phyloP scores from a whole-genome alignment of 2,888 invertebrate genomes.

The Atethmia centrago region DNA sequence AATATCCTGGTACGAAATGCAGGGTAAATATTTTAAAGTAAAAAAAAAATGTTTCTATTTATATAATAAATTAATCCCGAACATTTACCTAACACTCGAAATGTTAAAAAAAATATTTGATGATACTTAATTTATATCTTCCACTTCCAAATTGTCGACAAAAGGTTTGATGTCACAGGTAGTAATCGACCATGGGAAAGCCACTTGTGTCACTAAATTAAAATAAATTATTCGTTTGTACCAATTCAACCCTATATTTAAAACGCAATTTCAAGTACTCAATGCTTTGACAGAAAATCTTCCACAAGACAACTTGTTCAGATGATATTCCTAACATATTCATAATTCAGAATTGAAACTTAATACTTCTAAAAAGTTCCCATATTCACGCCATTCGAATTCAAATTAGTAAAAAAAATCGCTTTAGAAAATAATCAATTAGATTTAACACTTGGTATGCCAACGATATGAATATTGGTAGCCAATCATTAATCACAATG shows the following conservation, averaged over 20 bases:
- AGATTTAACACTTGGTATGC: slow-evolving; percentile 79
- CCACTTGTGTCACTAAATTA: background rate
- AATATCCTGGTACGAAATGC: background rate
- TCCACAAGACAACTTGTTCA: slow-evolving; percentile 22
- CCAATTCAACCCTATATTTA: background rate
- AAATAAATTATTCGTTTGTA: background rate
- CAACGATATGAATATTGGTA: slow-evolving; percentile 68
- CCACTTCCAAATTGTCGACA: background rate
- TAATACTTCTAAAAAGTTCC: slow-evolving; percentile 52
- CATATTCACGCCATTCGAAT: slow-evolving; percentile 58
- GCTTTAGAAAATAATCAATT: slow-evolving; percentile 80
- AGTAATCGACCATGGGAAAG: background rate
- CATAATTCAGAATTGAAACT: slow-evolving; percentile 52
- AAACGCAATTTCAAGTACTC: background rate
- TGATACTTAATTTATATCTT: background rate
- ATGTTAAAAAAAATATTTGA: background rate
- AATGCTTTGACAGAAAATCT: slow-evolving; percentile 26
- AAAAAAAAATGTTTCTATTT: too few relatives aligned
- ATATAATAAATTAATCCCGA: background rate
- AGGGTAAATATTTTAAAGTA: background rate
- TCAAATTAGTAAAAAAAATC: slow-evolving; percentile 61
- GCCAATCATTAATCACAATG: slow-evolving; percentile 62
- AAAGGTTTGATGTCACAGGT: slow-evolving; percentile 8
- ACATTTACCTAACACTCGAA: background rate
- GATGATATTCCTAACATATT: slow-evolving; percentile 17